phyloP scores from a whole-genome alignment of 2,113 vertebrate species.

The Syngnathoides biaculeatus region DNA sequence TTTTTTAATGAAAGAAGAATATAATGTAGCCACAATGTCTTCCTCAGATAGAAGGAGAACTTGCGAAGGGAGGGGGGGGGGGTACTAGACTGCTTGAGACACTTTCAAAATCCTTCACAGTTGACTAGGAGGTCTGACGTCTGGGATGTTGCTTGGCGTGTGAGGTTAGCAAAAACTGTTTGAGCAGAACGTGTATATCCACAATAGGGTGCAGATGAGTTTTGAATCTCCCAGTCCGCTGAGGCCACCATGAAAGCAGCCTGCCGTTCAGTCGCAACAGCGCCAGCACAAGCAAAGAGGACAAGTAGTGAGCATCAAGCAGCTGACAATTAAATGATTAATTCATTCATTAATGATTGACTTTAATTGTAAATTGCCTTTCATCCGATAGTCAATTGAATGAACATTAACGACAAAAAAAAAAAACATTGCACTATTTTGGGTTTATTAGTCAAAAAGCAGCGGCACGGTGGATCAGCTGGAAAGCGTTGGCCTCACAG shows the following conservation, averaged over 20 bases:
- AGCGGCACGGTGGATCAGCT: too few relatives aligned
- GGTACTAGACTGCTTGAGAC: not conserved
- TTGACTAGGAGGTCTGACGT: not conserved
- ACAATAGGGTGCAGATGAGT: slow-evolving; percentile 65
- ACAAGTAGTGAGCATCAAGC: slow-evolving; percentile 62
- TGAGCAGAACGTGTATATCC: slow-evolving; percentile 54
- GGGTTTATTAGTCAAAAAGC: too few relatives aligned
- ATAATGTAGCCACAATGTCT: slow-evolving; percentile 72
- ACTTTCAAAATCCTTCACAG: not conserved
- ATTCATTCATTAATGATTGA: too few relatives aligned
- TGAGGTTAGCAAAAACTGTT: slow-evolving; percentile 53
- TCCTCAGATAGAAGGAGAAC: slow-evolving; percentile 58
- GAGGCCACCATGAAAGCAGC: slow-evolving; percentile 70
- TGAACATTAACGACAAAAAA: too few relatives aligned
- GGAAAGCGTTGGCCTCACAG: too few relatives aligned
- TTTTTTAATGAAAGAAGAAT: too few relatives aligned
- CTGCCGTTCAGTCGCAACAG: slow-evolving; percentile 75
- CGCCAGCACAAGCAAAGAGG: slow-evolving; percentile 73
- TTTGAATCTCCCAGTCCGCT: slow-evolving; percentile 60
- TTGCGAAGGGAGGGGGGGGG: slow-evolving; percentile 27
- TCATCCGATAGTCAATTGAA: too few relatives aligned
- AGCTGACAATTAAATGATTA: too few relatives aligned
- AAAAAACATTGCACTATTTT: too few relatives aligned
- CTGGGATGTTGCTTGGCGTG: slow-evolving; percentile 13
- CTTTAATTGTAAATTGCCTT: too few relatives aligned